Evolutionary conservation across 2,113 vertebrate species (phyloP).

Genomic region (Struthidea cinerea): DNA sequence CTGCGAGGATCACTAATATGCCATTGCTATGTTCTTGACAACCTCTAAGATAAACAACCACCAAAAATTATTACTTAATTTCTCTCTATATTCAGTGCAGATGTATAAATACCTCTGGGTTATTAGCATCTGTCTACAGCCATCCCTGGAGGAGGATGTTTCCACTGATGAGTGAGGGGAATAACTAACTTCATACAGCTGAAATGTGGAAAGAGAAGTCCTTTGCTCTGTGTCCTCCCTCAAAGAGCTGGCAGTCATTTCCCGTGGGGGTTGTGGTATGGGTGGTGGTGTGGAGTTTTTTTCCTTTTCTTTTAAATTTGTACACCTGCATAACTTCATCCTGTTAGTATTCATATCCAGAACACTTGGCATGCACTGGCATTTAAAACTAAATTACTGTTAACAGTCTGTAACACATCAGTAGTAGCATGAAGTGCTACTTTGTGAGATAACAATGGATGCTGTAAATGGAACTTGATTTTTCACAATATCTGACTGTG

Average conservation of each 20-base stretch:
- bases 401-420: constrained; percentile 58
- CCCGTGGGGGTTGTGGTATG: neutral
- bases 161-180: neutral
- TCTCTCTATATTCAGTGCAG: neutral
- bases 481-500: constrained; percentile 51
- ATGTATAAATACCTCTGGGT: neutral
- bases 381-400: constrained; percentile 63
- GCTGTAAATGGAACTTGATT: constrained; percentile 65
- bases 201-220: neutral
- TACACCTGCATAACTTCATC: constrained; percentile 47
- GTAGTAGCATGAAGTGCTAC: constrained; percentile 49
- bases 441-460: constrained; percentile 60
- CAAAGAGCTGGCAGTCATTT: neutral
- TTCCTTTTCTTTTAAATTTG: neutral
- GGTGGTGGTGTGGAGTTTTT: neutral
- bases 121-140: neutral
- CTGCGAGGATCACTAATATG: neutral
- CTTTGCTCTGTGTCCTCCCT: neutral
- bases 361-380: constrained; percentile 33
- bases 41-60: neutral
- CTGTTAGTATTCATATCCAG: constrained; percentile 52
- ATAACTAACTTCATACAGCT: neutral
- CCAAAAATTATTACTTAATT: neutral
- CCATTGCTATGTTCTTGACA: neutral
- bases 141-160: neutral